A percentile compares a stretch with the other conserved stretches of the same genome.
Evolutionary conservation across 2,888 invertebrate genomes (phyloP).

Genomic region (Sarcophaga rosellei): DNA sequence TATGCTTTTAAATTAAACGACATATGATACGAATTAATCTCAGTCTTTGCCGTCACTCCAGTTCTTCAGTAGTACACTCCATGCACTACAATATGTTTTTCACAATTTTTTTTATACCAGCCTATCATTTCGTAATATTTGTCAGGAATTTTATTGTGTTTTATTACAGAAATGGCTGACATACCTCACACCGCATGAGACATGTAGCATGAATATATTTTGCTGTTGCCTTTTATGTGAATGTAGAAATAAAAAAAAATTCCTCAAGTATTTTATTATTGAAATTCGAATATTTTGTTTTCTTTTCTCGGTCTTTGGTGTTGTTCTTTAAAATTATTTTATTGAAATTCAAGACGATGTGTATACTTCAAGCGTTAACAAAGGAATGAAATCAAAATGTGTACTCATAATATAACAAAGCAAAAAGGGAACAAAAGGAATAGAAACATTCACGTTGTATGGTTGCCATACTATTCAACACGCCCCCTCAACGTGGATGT

Average conservation of each 20-base stretch:
- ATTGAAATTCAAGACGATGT: neutral
- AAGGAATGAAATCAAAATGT: slow-evolving; percentile 9
- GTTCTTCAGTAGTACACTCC: neutral
- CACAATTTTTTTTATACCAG: slow-evolving; percentile 7
- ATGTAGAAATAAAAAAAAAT: no score
- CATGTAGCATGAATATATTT: neutral
- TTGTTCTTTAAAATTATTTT: slow-evolving; percentile 21
- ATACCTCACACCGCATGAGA: no score
- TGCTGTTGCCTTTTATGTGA: no score
- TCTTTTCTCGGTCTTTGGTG: neutral
- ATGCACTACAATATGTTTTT: neutral
- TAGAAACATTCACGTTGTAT: no score
- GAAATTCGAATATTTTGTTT: no score
- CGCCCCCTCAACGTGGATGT: slow-evolving; percentile 28
- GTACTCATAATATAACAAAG: no score
- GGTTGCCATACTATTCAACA: neutral
- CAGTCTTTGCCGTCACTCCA: neutral
- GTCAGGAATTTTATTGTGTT: slow-evolving; percentile 39
- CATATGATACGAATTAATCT: neutral
- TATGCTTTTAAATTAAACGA: neutral
- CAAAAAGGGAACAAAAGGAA: no score
- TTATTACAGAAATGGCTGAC: slow-evolving; percentile 30
- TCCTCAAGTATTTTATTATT: no score
- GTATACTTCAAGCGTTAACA: neutral
- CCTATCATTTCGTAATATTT: slow-evolving; percentile 33